These are phyloP conservation scores for Megaceryle maxima DNA, from an alignment of 2,113 vertebrate genomes.

Conservation along the genomic window DNA sequence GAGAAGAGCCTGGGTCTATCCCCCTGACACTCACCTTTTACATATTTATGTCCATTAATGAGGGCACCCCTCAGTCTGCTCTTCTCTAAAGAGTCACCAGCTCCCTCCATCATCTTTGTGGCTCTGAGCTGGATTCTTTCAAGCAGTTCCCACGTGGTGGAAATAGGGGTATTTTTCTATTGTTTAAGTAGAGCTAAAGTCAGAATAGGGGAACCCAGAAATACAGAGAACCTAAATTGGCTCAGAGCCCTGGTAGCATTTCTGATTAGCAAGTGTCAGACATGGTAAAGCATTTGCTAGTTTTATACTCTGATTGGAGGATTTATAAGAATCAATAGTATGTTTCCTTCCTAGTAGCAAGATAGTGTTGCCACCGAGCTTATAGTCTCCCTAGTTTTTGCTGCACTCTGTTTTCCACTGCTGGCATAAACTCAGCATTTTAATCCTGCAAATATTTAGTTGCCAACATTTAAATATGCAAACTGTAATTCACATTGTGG, in stretches of 20 bases:
- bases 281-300: not conserved
- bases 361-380: not conserved
- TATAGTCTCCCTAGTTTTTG: not conserved
- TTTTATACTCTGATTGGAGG: not conserved
- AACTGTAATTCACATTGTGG: constrained; percentile 13
- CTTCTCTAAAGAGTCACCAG: too few species aligned
- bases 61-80: too few species aligned
- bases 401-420: not conserved
- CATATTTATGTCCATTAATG: too few species aligned
- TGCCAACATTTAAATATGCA: constrained; percentile 40
- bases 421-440: not conserved
- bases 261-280: not conserved
- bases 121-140: too few species aligned
- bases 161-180: not conserved
- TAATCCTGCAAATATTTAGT: not conserved
- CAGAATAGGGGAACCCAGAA: not conserved
- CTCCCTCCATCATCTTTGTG: too few species aligned
- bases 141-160: not conserved
- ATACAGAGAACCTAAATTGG: not conserved
- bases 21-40: too few species aligned
- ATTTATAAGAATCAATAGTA: not conserved
- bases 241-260: not conserved
- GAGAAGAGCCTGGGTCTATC: too few species aligned
- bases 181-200: not conserved
- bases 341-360: not conserved